phyloP scores from a whole-genome alignment of 2,888 invertebrate genomes.

The Neoscelio sp. region DNA sequence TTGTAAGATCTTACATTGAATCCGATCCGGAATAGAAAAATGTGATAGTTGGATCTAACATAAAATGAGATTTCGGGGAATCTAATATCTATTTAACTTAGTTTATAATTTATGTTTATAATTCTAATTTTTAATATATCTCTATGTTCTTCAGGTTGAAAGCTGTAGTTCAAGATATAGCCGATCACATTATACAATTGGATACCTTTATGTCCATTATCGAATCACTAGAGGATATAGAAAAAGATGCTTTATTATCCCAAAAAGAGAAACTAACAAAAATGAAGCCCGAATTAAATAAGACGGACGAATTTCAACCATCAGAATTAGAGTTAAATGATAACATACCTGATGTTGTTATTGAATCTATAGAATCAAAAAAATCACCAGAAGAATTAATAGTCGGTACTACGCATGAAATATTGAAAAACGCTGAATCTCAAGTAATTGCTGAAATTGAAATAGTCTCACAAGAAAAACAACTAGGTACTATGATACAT shows the following conservation, averaged over 20 bases:
- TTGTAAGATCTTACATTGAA: too few species aligned
- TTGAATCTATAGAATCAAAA: too few species aligned
- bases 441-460: too few species aligned
- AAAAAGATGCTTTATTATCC: background rate
- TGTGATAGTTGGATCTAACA: too few species aligned
- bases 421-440: background rate
- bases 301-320: background rate
- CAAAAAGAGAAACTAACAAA: background rate
- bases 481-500: constrained; percentile 44
- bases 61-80: too few species aligned
- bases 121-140: too few species aligned
- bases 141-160: constrained; percentile 70
- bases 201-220: constrained; percentile 62
- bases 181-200: constrained; percentile 60
- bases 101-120: too few species aligned
- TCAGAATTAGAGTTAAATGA: background rate
- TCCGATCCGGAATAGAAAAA: too few species aligned
- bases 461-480: too few species aligned
- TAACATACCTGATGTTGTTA: too few species aligned
- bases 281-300: background rate
- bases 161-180: constrained; percentile 69
- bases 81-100: too few species aligned
- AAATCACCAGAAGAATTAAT: background rate
- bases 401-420: too few species aligned
- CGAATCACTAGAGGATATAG: constrained; percentile 18